Conservation (phyloP, 1,140 invertebrate genomes). For the Leptopilina clavipes region DNA sequence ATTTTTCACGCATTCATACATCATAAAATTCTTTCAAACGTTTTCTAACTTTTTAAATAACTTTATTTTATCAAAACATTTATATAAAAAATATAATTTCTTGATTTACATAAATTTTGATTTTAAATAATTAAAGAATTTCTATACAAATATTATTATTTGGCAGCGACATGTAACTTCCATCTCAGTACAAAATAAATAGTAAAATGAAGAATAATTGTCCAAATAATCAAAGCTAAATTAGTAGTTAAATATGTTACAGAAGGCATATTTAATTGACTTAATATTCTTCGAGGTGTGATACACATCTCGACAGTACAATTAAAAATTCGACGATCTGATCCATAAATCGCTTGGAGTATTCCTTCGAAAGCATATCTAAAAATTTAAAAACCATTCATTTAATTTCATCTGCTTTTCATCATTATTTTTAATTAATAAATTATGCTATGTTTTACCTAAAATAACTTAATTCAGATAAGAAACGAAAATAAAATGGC, state of each 20-base stretch:
- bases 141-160: slow-evolving; percentile 36
- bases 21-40: too few relatives aligned
- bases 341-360: slow-evolving; percentile 84
- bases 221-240: slow-evolving; percentile 60
- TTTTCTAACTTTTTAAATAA: too few relatives aligned
- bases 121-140: background rate
- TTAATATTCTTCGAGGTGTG: slow-evolving; percentile 57
- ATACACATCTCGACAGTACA: slow-evolving; percentile 72
- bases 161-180: slow-evolving; percentile 57
- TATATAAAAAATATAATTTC: too few relatives aligned
- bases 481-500: slow-evolving; percentile 81
- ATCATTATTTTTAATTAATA: background rate
- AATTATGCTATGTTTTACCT: slow-evolving; percentile 69
- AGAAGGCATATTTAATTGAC: slow-evolving; percentile 64
- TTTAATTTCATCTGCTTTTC: background rate
- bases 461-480: slow-evolving; percentile 86
- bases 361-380: slow-evolving; percentile 86
- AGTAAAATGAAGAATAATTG: slow-evolving; percentile 56
- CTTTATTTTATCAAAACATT: too few relatives aligned
- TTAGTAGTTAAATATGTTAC: slow-evolving; percentile 55
- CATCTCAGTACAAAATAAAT: slow-evolving; percentile 61
- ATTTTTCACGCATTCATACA: too few relatives aligned
- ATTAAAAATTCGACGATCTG: slow-evolving; percentile 76
- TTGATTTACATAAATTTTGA: background rate
- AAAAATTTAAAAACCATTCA: slow-evolving; percentile 31